Conservation (phyloP, 2,113 vertebrate genomes). For the Petromus typicus region DNA sequence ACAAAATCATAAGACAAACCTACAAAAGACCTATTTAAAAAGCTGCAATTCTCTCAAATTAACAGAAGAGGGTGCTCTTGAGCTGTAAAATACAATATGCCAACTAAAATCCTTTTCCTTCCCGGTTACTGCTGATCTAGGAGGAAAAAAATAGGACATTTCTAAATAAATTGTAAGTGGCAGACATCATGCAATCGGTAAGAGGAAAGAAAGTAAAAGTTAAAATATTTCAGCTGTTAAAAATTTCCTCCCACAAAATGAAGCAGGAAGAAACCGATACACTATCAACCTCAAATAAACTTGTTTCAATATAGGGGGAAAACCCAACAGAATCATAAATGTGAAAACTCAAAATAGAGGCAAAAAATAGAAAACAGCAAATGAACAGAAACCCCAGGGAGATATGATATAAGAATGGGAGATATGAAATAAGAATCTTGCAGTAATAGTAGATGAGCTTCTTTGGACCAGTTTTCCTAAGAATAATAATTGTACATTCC, state of each 20-base stretch:
- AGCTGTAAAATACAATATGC: background rate
- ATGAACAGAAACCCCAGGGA: background rate
- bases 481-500: background rate
- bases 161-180: conserved; percentile 1
- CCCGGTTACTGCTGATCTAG: background rate
- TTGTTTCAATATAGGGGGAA: background rate
- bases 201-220: background rate
- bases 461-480: background rate
- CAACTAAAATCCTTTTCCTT: background rate
- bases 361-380: background rate
- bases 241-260: conserved; percentile 1
- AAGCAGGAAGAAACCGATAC: conserved; percentile 10
- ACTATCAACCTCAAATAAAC: background rate
- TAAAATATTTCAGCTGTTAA: background rate
- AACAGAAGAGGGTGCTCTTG: conserved; percentile 65
- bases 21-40: background rate
- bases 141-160: background rate
- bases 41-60: background rate
- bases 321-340: background rate
- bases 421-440: background rate
- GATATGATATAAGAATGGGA: background rate
- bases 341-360: background rate
- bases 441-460: background rate
- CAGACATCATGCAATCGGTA: background rate
- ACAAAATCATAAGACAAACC: background rate